Evolutionary conservation across 2,113 vertebrate species (phyloP).

Genomic region (Clarias batrachus): DNA sequence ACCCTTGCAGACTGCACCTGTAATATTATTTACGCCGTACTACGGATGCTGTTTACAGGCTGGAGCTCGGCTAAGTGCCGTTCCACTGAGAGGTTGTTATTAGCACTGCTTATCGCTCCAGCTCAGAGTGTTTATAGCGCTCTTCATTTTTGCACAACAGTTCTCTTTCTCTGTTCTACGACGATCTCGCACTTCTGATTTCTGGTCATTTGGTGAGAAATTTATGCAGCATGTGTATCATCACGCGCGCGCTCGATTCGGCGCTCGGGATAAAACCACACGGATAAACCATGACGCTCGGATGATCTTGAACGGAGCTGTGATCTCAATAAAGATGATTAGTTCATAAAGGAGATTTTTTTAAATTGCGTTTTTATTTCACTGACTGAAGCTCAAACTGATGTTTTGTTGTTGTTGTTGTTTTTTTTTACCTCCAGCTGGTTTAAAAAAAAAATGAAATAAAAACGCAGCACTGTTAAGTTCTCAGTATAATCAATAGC

Average conservation of each 20-base stretch:
- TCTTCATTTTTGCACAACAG: background rate
- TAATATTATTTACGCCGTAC: background rate
- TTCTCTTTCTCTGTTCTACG: background rate
- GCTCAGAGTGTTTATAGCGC: background rate
- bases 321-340: background rate
- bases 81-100: background rate
- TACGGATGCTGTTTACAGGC: background rate
- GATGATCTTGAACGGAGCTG: background rate
- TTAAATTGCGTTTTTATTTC: background rate
- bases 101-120: background rate
- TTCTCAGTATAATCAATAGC: conserved; percentile 34
- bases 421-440: background rate
- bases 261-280: background rate
- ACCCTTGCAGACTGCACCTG: background rate
- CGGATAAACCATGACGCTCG: background rate
- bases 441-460: background rate
- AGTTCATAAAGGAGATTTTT: background rate
- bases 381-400: background rate
- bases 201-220: background rate
- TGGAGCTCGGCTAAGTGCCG: background rate
- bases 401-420: background rate
- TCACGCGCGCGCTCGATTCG: background rate
- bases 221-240: background rate
- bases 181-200: background rate
- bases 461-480: background rate